Base-by-base conservation (phyloP, 2,888 invertebrate genomes). In the Pandemis heparana region DNA sequence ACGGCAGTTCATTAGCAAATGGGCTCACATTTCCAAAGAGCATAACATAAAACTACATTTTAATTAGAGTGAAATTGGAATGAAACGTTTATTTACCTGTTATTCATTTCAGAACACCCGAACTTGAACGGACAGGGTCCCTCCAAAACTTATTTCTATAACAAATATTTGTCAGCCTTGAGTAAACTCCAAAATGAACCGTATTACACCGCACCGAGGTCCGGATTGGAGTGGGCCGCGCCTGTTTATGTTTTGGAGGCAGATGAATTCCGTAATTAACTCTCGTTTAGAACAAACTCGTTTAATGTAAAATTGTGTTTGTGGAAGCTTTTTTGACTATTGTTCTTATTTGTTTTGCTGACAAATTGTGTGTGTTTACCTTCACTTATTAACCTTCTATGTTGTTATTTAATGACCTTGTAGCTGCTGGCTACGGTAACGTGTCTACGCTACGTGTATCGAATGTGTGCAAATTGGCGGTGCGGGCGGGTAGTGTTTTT, bases 241-340 rank as follows among this genome's bases (percentile, higher is more conserved):
- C 23, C 61, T 66, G 67, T 72, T 72, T 62, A 51, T 67, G 53
- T 72, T 68, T 0, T 72, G 53, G 46, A 32, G 67, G 67, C 53
- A 67, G 62, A 72, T 67, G 71, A 59, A 64, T 69, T 64, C 68
- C 59, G 59, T 64, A 68, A 73, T 69, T 73, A 73, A 64, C 69
- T 73, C 64, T 32, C 59, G 48, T 51, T 73, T 60, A 60, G 56
- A 51, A 69, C 39, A 68, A 73, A 64, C 63, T 60, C 41, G 59
- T 73, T 73, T 73, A n/a, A 70, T 59, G 63, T 64, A 53, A 73
- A 69, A 73, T 73, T 62, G 69, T 68, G 68, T 68, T 69, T 60
- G 18, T 41, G 46, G 48, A 12, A 10, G 46, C 59, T 59, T 59
- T 46, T 46, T 46, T 41, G 9, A 46, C 43, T 46, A 46, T 46